A percentile compares a stretch with the other conserved stretches of the same genome.
Evolutionary conservation across 2,797 vertebrate genomes (phyloP).

Genomic region (Saxicola maurus): DNA sequence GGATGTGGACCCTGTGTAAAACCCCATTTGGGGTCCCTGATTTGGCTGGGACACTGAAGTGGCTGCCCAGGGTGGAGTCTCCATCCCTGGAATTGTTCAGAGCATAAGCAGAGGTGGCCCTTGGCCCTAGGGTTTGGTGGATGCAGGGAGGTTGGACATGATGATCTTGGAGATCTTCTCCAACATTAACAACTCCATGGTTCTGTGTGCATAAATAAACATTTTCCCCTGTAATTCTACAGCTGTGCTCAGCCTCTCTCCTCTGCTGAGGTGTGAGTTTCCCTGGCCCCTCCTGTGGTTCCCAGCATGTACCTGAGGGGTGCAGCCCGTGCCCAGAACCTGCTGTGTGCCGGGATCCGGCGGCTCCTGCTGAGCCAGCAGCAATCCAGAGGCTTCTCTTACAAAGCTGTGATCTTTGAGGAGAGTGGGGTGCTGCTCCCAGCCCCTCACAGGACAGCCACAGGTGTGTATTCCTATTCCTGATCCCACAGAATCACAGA

Average conservation of each 20-base stretch:
- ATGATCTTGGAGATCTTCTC: not conserved
- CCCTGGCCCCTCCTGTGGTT: fast-evolving
- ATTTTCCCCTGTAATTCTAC: not conserved
- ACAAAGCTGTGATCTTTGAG: conserved; percentile 78
- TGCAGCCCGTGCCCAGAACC: not conserved
- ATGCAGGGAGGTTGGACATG: fast-evolving
- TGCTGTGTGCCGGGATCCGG: not conserved
- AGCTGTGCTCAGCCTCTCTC: not conserved
- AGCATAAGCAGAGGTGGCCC: not conserved
- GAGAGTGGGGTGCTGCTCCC: conserved; percentile 75
- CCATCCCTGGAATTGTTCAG: not conserved
- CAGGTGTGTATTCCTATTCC: conserved; percentile 53
- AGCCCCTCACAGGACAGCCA: conserved; percentile 62
- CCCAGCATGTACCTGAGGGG: conserved; percentile 30
- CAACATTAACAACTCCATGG: not conserved
- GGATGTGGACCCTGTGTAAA: not conserved
- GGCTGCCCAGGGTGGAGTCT: not conserved
- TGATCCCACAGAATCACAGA: not conserved
- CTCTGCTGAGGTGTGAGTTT: fast-evolving
- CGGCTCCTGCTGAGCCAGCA: not conserved
- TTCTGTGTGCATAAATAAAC: not conserved
- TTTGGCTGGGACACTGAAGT: not conserved
- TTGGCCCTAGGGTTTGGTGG: not conserved
- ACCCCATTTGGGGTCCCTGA: fast-evolving
- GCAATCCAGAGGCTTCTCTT: not conserved